Evolutionary conservation across 2,113 vertebrate genomes (phyloP).

Genomic region (Daubentonia madagascariensis): DNA sequence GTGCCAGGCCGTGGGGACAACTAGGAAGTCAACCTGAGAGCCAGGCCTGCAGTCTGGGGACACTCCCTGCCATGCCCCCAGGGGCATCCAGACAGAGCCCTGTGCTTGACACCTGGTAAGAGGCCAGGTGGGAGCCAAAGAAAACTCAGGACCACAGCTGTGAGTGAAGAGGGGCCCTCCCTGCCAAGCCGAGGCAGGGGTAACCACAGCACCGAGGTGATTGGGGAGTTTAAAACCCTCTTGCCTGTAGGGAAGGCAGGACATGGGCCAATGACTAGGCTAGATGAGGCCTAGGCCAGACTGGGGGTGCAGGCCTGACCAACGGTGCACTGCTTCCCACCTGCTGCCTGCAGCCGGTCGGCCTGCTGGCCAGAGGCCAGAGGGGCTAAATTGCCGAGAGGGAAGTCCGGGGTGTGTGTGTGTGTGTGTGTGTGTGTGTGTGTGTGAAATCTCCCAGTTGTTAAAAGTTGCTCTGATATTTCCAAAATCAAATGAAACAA

Average conservation of each 20-base stretch:
- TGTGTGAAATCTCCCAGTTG: not conserved
- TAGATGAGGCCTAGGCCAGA: not conserved
- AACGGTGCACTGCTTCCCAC: fast-evolving
- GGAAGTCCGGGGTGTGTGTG: not conserved
- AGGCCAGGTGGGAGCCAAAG: not conserved
- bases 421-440: not conserved
- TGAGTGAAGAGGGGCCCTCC: not conserved
- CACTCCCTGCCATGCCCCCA: not conserved
- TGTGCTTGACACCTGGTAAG: not conserved
- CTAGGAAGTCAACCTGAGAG: not conserved
- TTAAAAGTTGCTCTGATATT: not conserved
- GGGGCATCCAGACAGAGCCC: too few species aligned
- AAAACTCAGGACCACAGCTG: not conserved
- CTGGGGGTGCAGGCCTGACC: not conserved
- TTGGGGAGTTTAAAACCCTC: not conserved
- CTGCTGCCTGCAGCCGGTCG: too few species aligned
- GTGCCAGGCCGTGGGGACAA: not conserved
- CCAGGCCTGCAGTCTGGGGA: not conserved
- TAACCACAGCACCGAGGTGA: not conserved
- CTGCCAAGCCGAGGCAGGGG: not conserved
- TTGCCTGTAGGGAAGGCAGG: not conserved
- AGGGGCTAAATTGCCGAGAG: not conserved
- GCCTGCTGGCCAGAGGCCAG: not conserved
- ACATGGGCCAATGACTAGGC: too few species aligned
- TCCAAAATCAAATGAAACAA: conserved; percentile 23